Conservation (phyloP, 2,113 vertebrate species). For the Sorex fumeus region DNA sequence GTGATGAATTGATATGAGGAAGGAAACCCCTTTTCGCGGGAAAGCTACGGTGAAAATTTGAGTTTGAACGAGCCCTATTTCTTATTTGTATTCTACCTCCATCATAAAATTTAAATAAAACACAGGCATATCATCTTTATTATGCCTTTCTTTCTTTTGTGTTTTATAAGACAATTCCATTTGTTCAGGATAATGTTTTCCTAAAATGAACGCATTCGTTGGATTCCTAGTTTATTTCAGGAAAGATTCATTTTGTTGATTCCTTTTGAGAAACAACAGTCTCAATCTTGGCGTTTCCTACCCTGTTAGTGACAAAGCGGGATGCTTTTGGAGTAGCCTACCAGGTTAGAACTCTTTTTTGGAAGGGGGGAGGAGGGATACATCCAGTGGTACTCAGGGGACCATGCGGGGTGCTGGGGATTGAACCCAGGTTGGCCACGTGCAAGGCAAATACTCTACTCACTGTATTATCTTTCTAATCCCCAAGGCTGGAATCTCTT, state of each 20-base stretch:
- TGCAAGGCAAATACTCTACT: too few relatives aligned
- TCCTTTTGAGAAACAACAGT: constrained; percentile 56
- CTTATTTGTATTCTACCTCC: constrained; percentile 78
- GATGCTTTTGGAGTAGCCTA: neutral
- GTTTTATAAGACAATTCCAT: constrained; percentile 54
- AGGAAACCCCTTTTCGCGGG: constrained; percentile 73
- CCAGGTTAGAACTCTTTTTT: too few relatives aligned
- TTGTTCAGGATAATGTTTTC: constrained; percentile 32
- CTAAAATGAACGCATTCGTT: constrained; percentile 43
- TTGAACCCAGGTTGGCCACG: too few relatives aligned
- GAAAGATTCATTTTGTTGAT: neutral
- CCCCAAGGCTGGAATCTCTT: neutral
- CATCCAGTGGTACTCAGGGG: too few relatives aligned
- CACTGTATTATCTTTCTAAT: too few relatives aligned
- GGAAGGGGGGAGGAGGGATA: too few relatives aligned
- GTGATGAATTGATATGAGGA: constrained; percentile 74
- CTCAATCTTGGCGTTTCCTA: neutral
- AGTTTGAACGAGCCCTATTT: constrained; percentile 78
- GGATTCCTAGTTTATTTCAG: neutral
- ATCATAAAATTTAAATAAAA: constrained; percentile 72
- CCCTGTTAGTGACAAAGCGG: neutral
- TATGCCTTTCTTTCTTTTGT: constrained; percentile 28
- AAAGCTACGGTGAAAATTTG: constrained; percentile 79
- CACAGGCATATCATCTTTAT: constrained; percentile 48
- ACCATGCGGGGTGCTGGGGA: too few relatives aligned